Evolutionary conservation across 2,113 vertebrate genomes (phyloP), one percentile per base, ranked within the genome.

Genomic region (Gavialis gangeticus): DNA sequence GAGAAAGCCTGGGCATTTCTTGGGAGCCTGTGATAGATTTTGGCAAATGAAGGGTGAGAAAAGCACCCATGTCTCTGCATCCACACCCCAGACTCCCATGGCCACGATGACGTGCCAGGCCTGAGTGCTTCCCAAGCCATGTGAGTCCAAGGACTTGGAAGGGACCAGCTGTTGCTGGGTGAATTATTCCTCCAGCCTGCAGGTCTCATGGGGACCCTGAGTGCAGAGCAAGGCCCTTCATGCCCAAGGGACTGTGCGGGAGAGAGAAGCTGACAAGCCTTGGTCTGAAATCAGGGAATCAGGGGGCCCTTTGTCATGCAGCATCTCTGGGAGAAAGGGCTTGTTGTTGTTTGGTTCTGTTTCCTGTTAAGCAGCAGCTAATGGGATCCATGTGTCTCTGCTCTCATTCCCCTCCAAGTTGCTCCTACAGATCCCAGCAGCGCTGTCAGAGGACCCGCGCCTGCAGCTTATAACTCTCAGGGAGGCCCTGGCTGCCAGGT

Each of bases 21-120:
- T 1, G 5, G 13, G 90, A 76, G 58, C 22, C 55, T 84, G 46
- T 57, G 71, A 79, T n/a, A 84, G 85, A 34, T 89, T 82, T 14
- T 86, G 25, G 62, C 10, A 0, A 2, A 56, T 0, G 1, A 28
- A 28, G 13, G 6, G 67, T 24, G 80, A 63, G 37, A 28, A 79
- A 57, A 10, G 2, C 59, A 0, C 58, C 30, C 0, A 79, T 55
- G 84, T 64, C n/a, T n/a, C 16, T 0, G 18, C 91, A 75, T 69
- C 27, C 62, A 9, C 56, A 27, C 21, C 15, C 19, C 1, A 7
- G 73, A 3, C 71, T 46, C 46, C 46, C 46, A 46, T n/a, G 87
- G 30, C 57, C 3, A 0, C 8, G 0, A 1, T 4, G 11, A 17
- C 0, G n/a, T 9, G 3, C 2, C 9, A 14, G 82, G 58, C 22